These are phyloP conservation scores for Hucho hucho DNA, from an alignment of 2,113 vertebrate genomes.

Conservation along the genomic window DNA sequence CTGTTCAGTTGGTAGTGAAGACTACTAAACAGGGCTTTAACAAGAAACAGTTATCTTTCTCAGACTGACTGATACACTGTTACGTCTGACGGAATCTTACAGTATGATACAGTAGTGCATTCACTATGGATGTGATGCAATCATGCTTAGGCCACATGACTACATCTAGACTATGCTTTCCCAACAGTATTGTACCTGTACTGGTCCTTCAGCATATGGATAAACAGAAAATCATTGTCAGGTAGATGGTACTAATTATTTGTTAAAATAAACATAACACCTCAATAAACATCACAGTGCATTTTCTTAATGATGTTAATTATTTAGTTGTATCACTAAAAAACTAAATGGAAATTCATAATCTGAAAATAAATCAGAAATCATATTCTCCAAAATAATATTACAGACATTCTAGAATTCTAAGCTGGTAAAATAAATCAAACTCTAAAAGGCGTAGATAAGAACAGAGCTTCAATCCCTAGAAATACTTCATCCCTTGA, in stretches of 20 bases:
- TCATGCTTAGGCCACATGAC: background rate
- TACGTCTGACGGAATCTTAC: background rate
- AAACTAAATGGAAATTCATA: background rate
- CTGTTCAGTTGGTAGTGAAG: background rate
- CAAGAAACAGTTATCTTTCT: background rate
- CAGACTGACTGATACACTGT: background rate
- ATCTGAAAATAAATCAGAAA: background rate
- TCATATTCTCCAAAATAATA: background rate
- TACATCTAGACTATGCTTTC: background rate
- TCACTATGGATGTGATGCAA: background rate
- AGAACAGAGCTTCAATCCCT: background rate
- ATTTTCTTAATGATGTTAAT: background rate
- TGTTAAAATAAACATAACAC: background rate
- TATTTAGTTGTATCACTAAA: background rate
- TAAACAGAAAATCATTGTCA: background rate
- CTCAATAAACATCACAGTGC: background rate
- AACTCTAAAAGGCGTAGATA: background rate
- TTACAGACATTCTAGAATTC: background rate
- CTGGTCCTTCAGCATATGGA: conserved; percentile 12
- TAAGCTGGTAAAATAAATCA: background rate
- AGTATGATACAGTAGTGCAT: background rate
- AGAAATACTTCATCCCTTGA: background rate
- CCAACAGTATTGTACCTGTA: conserved; percentile 3
- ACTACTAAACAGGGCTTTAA: background rate
- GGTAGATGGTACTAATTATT: background rate